Evolutionary conservation across 2,888 invertebrate species (phyloP).

Genomic region (Asteroscopus sphinx): DNA sequence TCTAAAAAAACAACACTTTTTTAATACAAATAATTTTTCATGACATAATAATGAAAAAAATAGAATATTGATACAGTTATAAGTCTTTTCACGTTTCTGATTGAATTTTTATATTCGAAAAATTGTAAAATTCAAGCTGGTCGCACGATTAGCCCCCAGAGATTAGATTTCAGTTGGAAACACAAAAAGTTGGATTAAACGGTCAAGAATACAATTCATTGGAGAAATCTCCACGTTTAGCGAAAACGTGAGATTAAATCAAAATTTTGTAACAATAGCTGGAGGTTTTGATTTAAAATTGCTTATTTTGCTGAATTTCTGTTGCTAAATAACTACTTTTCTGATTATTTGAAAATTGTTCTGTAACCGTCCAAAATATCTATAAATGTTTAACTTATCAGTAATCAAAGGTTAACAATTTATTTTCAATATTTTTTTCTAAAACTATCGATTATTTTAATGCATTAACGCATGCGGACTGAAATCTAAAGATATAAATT

Average conservation of each 20-base stretch:
- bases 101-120: slow-evolving; percentile 43
- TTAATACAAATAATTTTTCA: slow-evolving; percentile 59
- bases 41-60: slow-evolving; percentile 60
- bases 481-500: too few species aligned
- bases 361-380: too few species aligned
- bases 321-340: too few species aligned
- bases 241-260: slow-evolving; percentile 23
- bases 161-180: slow-evolving; percentile 39
- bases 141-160: slow-evolving; percentile 36
- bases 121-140: slow-evolving; percentile 29
- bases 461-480: too few species aligned
- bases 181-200: slow-evolving; percentile 42
- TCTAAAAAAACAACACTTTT: slow-evolving; percentile 65
- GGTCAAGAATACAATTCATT: slow-evolving; percentile 31
- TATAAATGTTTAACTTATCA: too few species aligned
- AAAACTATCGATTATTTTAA: too few species aligned
- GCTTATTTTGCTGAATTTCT: background rate
- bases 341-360: too few species aligned
- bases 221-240: slow-evolving; percentile 10
- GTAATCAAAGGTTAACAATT: too few species aligned
- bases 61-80: slow-evolving; percentile 46
- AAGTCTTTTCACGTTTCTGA: slow-evolving; percentile 47
- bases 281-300: slow-evolving; percentile 3
- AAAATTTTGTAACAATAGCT: slow-evolving; percentile 21
- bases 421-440: too few species aligned